Conservation (phyloP, 2,797 vertebrate species). For the Apodemus agrarius region DNA sequence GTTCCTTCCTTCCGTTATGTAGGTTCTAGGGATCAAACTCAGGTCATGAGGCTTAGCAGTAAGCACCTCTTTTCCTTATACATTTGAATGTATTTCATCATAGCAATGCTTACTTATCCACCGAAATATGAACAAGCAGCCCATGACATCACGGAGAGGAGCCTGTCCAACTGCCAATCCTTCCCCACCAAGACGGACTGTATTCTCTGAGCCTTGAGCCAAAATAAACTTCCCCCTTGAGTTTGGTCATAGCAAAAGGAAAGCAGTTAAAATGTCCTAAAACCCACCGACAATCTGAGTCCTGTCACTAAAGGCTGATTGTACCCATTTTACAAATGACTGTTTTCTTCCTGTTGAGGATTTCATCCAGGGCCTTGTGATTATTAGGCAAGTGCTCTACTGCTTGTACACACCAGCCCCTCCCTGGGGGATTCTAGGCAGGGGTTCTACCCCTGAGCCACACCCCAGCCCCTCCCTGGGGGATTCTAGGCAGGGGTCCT, state of each 20-base stretch:
- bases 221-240: neutral
- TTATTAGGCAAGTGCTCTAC: neutral
- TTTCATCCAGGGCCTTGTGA: neutral
- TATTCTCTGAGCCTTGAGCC: neutral
- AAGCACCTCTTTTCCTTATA: neutral
- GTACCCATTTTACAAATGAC: neutral
- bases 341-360: neutral
- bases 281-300: neutral
- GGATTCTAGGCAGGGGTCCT: neutral
- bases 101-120: neutral
- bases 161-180: too few species aligned
- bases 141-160: neutral
- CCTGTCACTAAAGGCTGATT: neutral
- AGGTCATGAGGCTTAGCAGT: neutral
- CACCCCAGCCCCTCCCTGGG: too few species aligned
- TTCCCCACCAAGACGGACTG: neutral
- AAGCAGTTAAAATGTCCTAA: neutral
- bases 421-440: neutral
- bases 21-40: neutral
- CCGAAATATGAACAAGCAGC: neutral
- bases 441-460: neutral
- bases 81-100: neutral
- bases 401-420: neutral
- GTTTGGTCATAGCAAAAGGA: neutral
- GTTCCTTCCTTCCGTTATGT: too few species aligned